Conservation (phyloP, 2,888 invertebrate species). For the Sphaerophoria rueppellii region DNA sequence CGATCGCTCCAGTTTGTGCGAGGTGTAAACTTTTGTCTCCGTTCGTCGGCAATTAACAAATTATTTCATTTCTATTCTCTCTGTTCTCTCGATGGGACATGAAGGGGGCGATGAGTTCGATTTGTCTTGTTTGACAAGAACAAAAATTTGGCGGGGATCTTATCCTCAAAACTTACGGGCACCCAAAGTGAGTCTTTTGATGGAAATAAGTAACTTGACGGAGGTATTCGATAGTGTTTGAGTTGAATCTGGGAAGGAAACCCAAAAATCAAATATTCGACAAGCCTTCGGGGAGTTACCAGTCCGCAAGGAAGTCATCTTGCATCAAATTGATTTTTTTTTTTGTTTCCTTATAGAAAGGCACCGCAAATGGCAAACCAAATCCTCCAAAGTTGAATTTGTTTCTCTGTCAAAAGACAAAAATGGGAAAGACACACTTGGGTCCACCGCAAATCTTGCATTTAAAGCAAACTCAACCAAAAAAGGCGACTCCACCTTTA, state of each 20-base stretch:
- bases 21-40: constrained; percentile 62
- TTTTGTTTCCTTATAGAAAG: constrained; percentile 41
- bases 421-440: neutral
- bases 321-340: constrained; percentile 58
- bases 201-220: neutral
- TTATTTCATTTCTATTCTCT: constrained; percentile 63
- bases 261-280: constrained; percentile 47
- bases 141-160: neutral
- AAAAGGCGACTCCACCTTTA: constrained; percentile 61
- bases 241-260: constrained; percentile 33
- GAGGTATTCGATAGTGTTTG: constrained; percentile 34
- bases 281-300: constrained; percentile 35
- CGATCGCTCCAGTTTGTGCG: neutral
- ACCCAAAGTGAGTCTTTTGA: constrained; percentile 56
- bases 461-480: constrained; percentile 57
- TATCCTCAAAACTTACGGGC: constrained; percentile 47
- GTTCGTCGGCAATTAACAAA: constrained; percentile 67
- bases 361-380: constrained; percentile 30
- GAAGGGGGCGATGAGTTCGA: neutral
- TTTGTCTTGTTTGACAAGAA: neutral
- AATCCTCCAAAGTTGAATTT: constrained; percentile 53
- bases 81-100: neutral
- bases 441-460: constrained; percentile 42
- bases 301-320: constrained; percentile 56
- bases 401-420: constrained; percentile 61